Base-by-base conservation (phyloP, 35 echinoderm and acorn worm genomes). In the Amphiura filiformis region DNA sequence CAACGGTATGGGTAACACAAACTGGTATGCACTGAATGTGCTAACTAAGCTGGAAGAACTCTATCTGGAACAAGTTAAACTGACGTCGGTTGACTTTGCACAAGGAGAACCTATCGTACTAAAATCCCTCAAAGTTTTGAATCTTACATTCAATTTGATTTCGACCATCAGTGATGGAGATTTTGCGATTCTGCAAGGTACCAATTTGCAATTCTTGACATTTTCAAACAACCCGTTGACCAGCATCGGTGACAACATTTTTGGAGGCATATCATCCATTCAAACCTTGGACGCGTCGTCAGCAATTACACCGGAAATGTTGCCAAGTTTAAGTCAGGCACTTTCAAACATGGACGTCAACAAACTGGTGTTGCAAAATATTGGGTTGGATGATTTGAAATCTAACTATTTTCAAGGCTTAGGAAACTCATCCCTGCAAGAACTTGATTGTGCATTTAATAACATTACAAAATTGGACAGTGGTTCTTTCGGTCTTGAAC, bases 361-460 rank as follows among this genome's bases (percentile, higher is more conserved):
- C 2, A 88, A 78, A 31, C 49, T 95, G 22, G 56, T 36, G 13
- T 75, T 95, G 13, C 49, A 34, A 37, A 40, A 80, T 14, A 47
- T 91, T 26, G 81, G 49, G 37, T 34, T 95, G 35, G 33, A 23
- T 36, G 57, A 33, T 35, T 31, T 70, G 1, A n/a, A 70, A 70
- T 70, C 9, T n/a, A 70, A 3, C 4, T 70, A 70, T n/a, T 95
- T 95, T 88, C 13, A 56, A 42, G 32, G 35, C 1, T 84, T 91
- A 34, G 75, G 31, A 34, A 49, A 79, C 36, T 91, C 86, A 17
- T 42, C 61, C 5, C 81, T 95, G 22, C 34, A 88, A 39, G 65
- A 78, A 17, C 75, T 97, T 5, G 94, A 97, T 70, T 80, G 93
- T 31, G 93, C 94, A 9, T 40, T 78, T 23, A 97, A 97, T 79